Conservation (phyloP, 37 sponge, comb jelly and placozoan genomes). For the Bolinopsis microptera region DNA sequence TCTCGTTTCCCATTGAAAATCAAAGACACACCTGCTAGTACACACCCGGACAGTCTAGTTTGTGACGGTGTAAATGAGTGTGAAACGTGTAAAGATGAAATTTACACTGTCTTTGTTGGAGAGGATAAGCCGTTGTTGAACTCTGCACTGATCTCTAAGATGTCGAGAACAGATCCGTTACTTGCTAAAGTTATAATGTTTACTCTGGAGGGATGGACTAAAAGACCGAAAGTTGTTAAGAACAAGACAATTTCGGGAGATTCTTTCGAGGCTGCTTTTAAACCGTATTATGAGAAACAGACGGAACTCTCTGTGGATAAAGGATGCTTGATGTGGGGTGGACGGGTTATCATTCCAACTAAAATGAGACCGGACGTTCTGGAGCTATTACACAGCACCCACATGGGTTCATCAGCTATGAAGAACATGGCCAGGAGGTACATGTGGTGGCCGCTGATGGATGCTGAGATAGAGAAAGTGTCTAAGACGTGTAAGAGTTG, state of each 20-base stretch:
- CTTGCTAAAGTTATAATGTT: slow-evolving; percentile 64
- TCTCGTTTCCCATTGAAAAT: slow-evolving; percentile 72
- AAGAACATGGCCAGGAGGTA: not conserved
- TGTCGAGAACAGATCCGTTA: slow-evolving; percentile 67
- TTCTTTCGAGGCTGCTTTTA: not conserved
- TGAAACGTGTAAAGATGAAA: not conserved
- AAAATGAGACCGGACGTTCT: not conserved
- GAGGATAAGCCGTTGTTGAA: slow-evolving; percentile 31
- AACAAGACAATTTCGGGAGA: too few relatives aligned
- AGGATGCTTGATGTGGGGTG: slow-evolving; percentile 4
- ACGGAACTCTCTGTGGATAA: not conserved
- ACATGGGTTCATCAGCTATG: not conserved
- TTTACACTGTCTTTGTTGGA: not conserved
- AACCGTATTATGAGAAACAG: not conserved
- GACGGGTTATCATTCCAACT: not conserved
- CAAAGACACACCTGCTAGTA: not conserved
- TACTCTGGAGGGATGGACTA: slow-evolving; percentile 66
- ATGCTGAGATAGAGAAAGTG: not conserved
- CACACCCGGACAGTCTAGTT: not conserved
- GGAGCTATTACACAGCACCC: not conserved
- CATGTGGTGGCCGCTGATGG: not conserved
- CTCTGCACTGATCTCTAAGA: slow-evolving; percentile 39
- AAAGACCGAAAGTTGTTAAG: not conserved
- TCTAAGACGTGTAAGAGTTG: not conserved
- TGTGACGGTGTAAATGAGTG: not conserved